Base-by-base conservation (phyloP, 2,888 invertebrate genomes). In the Hedychridium roseum region DNA sequence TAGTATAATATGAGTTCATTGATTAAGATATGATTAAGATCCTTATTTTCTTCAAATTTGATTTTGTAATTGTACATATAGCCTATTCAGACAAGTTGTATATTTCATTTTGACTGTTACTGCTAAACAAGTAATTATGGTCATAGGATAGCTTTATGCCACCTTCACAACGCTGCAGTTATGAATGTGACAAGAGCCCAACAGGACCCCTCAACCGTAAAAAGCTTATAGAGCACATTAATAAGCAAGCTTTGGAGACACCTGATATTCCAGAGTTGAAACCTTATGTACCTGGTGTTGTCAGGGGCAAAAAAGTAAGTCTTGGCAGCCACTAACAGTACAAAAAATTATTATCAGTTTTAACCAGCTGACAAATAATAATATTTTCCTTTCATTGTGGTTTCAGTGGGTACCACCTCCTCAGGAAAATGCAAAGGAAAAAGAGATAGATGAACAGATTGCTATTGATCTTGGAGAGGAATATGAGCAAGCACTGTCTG, bases 181-280 rank as follows among this genome's bases (percentile, higher is more conserved):
- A 99, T 79, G 95, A 94, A 78, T 99, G 98, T 75, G 89, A 89
- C 65, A 99, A 99, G 82, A 87, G 87, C 71, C 88, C 98, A 12
- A 99, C 99, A 15, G 99, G 99, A 31, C 97, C 97, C 11, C 85
- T 97, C 68, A 91, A 97, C 82, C 87, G 98, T 50, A 95, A 97
- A 82, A 92, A 95, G 79, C 84, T 97, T 42, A 92, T 97, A 74
- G 94, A 96, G 77, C 96, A 94, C 81, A 93, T 97, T 71, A 97
- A 98, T 80, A 97, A 97, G 80, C 94, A 97, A 79, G 98, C 98
- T n/a, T 82, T 95, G 67, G 96, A 96, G 81, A 96, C 98, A 47
- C 97, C 97, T 38, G 99, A 99, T 82, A 87, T 91, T 85, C 97
- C 97, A 2, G 98, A 99, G 80, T 83, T 89, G 50, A 95, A 97